Evolutionary conservation across 2,797 vertebrate species (phyloP).

Genomic region (Brotogeris chrysoptera): DNA sequence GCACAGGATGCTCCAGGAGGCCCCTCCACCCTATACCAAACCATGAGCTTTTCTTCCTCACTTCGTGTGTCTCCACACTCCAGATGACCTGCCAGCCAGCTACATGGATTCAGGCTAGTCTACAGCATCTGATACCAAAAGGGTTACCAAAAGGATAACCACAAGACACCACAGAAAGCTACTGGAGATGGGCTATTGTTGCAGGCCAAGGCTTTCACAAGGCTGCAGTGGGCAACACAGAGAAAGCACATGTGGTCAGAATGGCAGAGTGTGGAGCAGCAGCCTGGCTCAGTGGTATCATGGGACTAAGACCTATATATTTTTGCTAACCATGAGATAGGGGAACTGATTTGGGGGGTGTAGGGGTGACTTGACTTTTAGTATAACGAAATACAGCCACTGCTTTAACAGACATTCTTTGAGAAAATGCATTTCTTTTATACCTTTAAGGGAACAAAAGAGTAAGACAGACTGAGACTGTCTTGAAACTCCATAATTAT

Average conservation of each 20-base stretch:
- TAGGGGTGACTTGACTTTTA: background rate
- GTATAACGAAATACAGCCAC: background rate
- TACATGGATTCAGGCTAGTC: background rate
- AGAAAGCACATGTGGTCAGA: background rate
- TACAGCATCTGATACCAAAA: background rate
- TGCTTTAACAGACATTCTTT: background rate
- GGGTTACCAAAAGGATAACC: background rate
- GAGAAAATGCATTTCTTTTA: background rate
- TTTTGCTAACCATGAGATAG: background rate
- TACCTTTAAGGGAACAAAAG: background rate
- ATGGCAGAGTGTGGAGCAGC: background rate
- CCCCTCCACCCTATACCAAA: background rate
- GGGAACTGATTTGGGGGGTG: background rate
- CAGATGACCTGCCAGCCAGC: background rate
- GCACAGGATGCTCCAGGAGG: background rate
- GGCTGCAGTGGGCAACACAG: background rate
- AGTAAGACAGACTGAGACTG: background rate
- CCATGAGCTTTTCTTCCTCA: background rate
- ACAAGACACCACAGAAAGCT: accelerated
- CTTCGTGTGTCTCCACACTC: background rate
- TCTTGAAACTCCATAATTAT: background rate
- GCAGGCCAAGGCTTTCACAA: background rate
- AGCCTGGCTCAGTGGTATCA: background rate
- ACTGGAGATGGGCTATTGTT: accelerated
- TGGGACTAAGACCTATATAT: background rate